Evolutionary conservation across 2,113 vertebrate species (phyloP).

Genomic region (Girardinichthys multiradiatus): DNA sequence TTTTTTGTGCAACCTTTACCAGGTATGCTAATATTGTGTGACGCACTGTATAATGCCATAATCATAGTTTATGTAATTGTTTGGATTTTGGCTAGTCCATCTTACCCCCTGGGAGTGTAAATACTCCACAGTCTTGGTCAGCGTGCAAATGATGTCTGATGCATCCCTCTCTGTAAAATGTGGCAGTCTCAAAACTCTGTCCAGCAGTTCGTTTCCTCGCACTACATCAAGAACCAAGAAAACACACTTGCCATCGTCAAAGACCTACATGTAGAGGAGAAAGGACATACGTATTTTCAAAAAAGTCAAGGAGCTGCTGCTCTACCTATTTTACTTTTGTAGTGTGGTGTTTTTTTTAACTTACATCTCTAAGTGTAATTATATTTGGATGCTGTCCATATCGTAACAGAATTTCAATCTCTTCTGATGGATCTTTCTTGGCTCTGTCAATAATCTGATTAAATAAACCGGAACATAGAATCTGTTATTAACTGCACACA

Average conservation of each 20-base stretch:
- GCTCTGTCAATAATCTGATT: conserved; percentile 91
- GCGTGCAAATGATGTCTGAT: conserved; percentile 88
- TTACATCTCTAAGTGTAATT: conserved; percentile 92
- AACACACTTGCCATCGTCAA: conserved; percentile 89
- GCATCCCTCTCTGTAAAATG: conserved; percentile 92
- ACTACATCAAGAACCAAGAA: conserved; percentile 93
- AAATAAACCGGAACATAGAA: conserved; percentile 26
- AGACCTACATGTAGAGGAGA: conserved; percentile 83
- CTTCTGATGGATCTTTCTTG: conserved; percentile 92
- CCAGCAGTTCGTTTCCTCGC: conserved; percentile 91
- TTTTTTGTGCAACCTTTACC: no score
- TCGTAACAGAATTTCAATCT: conserved; percentile 93
- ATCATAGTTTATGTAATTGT: not conserved
- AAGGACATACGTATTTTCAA: not conserved
- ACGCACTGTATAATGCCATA: no score
- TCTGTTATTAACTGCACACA: not conserved
- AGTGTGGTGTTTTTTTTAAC: conserved; percentile 53
- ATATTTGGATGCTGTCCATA: conserved; percentile 97
- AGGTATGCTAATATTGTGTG: no score
- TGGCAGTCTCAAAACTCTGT: conserved; percentile 86
- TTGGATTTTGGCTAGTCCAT: not conserved
- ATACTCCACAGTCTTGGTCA: conserved; percentile 93
- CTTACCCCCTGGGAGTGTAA: conserved; percentile 94
- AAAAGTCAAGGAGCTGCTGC: not conserved
- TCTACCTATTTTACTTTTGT: not conserved